A percentile compares a stretch with the other conserved stretches of the same genome.
These are phyloP conservation scores for Ceyx cyanopectus DNA, from an alignment of 2,113 vertebrate genomes.

Conservation along the genomic window DNA sequence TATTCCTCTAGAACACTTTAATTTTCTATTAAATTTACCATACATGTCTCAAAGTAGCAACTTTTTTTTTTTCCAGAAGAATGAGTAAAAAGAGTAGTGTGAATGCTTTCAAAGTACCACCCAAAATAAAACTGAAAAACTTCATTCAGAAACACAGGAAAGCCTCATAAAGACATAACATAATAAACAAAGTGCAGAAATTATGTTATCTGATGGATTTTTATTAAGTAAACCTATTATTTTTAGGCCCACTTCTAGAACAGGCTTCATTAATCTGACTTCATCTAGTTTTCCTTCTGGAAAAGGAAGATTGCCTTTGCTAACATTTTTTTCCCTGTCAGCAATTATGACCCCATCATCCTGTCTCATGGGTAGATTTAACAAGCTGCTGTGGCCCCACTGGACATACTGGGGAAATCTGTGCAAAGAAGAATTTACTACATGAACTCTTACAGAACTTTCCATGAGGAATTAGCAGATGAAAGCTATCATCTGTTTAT, in stretches of 20 bases:
- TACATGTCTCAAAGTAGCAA: background rate
- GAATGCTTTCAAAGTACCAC: background rate
- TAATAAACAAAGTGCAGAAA: background rate
- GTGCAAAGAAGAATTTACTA: background rate
- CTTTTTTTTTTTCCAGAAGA: background rate
- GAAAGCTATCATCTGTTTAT: constrained; percentile 54
- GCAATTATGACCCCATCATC: background rate
- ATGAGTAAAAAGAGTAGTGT: background rate
- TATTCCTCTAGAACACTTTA: background rate
- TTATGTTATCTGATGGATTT: background rate
- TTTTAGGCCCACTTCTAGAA: background rate
- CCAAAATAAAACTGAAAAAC: background rate
- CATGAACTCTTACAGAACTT: background rate
- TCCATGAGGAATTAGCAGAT: background rate
- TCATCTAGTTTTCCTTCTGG: background rate
- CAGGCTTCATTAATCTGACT: background rate
- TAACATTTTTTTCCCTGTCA: background rate
- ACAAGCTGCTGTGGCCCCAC: background rate
- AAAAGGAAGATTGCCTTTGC: background rate
- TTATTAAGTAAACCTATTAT: background rate
- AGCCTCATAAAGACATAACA: background rate
- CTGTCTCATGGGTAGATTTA: background rate
- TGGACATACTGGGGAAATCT: background rate
- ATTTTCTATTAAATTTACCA: background rate
- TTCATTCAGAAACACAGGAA: constrained; percentile 59